Evolutionary conservation across 1,140 invertebrate species (phyloP), one percentile per base, ranked within the genome.

Genomic region (Cotesia glomerata): DNA sequence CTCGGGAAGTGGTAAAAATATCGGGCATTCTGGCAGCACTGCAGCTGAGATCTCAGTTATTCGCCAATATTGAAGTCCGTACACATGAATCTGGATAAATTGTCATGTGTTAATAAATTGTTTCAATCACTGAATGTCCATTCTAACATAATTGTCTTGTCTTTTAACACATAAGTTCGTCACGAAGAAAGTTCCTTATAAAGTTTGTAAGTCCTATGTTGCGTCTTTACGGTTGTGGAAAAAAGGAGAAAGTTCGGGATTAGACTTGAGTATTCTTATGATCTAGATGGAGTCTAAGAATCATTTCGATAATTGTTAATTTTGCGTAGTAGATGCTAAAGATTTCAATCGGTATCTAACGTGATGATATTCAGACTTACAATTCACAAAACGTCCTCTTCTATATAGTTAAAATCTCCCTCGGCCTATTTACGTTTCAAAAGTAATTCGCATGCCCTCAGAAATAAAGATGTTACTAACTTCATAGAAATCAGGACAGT

Each of bases 301-400:
- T 69, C 75, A 79, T 66, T 49, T 62, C 35, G 69, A 67, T 72
- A 72, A 76, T 74, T 78, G 76, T 45, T 80, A 76, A 72, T 79
- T 75, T 74, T 76, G 79, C 39, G 13, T 72, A 39, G 72, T 69
- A 26, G 56, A 72, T 52, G 59, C 69, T 18, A 76, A 65, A 67
- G 76, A 74, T 11, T 68, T 74, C 13, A 58, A 69, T 65, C 32
- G 52, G 2, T 39, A 69, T 59, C 49, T 69, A 51, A 64, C 7
- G 34, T 54, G 51, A 32, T 61, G 39, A 45, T 69, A 74, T 69
- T 67, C 72, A 26, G 14, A 65, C 18, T 26, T 66, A 13, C 35
- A 56, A 14, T 74, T 65, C 36, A 59, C 67, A 49, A 74, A 32
- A 64, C 4, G 58, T 61, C 66, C 72, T 54, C 11, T 74, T 7